A percentile compares a stretch with the other conserved stretches of the same genome.
Evolutionary conservation across 2,113 vertebrate species (phyloP).

Genomic region (Aegithalos caudatus): DNA sequence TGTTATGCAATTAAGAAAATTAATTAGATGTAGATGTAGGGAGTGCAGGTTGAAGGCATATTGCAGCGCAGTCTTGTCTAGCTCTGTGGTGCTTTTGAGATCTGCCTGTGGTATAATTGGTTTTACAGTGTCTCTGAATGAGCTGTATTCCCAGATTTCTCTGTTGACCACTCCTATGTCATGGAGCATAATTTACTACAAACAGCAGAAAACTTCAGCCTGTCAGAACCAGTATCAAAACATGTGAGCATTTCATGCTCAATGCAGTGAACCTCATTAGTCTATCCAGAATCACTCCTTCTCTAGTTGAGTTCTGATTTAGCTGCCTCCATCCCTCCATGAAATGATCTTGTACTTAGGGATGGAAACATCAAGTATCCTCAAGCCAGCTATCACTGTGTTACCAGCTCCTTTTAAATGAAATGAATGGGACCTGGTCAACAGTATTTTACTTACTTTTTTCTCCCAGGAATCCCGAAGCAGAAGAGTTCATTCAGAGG

Average conservation of each 20-base stretch:
- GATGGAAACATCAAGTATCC: background rate
- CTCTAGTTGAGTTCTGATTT: background rate
- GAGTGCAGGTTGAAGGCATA: background rate
- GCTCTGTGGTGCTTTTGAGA: background rate
- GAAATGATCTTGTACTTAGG: background rate
- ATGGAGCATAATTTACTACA: background rate
- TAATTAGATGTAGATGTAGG: slow-evolving; percentile 41
- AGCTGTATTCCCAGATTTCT: background rate
- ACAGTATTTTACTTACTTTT: background rate
- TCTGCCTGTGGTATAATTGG: background rate
- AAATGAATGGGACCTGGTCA: background rate
- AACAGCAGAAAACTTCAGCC: background rate
- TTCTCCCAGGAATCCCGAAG: background rate
- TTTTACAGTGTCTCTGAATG: background rate
- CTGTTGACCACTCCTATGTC: background rate
- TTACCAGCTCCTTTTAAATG: background rate
- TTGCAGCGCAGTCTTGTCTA: background rate
- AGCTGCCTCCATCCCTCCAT: background rate
- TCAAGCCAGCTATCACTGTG: background rate
- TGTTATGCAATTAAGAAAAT: slow-evolving; percentile 67
- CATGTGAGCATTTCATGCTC: background rate
- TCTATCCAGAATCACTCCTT: background rate
- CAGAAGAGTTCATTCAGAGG: background rate
- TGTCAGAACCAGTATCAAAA: background rate
- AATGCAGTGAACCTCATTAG: background rate